Evolutionary conservation across 2,113 vertebrate species (phyloP).

Genomic region (Ascaphus truei): DNA sequence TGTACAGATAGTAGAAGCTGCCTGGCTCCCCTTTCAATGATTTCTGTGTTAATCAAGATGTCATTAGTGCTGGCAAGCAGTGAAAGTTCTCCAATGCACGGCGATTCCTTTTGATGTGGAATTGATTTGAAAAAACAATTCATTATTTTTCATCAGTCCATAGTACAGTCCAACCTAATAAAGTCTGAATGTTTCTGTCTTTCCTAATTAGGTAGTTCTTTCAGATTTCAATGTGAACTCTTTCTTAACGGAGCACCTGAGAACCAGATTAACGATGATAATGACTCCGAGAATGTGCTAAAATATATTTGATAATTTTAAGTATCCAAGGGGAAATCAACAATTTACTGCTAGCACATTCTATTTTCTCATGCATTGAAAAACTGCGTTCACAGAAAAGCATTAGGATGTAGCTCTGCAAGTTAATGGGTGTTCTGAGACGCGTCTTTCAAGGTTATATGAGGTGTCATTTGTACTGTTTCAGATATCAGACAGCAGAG

Average conservation of each 20-base stretch:
- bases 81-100: conserved; percentile 13
- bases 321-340: neutral
- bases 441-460: conserved; percentile 20
- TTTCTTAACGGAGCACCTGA: neutral
- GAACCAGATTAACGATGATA: neutral
- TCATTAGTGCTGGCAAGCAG: conserved; percentile 36
- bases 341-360: neutral
- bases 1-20: neutral
- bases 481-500: neutral
- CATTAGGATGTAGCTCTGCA: neutral
- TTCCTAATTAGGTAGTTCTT: neutral
- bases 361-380: conserved; percentile 14
- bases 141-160: neutral
- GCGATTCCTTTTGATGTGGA: conserved; percentile 12
- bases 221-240: neutral
- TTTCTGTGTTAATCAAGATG: conserved; percentile 43
- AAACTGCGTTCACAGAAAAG: neutral
- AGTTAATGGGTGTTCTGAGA: conserved; percentile 17
- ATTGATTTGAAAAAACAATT: conserved; percentile 34
- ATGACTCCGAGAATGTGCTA: neutral
- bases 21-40: conserved; percentile 4
- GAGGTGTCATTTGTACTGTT: conserved; percentile 5
- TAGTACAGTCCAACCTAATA: neutral
- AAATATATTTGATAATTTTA: conserved; percentile 23
- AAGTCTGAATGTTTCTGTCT: neutral